These are phyloP conservation scores for Arrhopalites spinosus DNA, from an alignment of 2,888 invertebrate genomes.

Conservation along the genomic window DNA sequence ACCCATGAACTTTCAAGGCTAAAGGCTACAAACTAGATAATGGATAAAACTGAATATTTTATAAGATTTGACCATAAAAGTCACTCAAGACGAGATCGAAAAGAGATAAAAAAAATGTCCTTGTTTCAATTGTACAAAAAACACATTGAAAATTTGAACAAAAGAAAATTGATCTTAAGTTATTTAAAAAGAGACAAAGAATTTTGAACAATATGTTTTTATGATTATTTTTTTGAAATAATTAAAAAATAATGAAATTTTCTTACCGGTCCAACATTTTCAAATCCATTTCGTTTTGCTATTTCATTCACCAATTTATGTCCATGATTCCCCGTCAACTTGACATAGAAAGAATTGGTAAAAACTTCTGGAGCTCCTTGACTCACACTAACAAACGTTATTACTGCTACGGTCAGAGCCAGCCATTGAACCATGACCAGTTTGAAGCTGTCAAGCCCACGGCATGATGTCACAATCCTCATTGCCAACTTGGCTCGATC, in stretches of 20 bases:
- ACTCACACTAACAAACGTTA: slow-evolving; percentile 38
- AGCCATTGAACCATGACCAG: slow-evolving; percentile 49
- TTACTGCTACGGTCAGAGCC: slow-evolving; percentile 39
- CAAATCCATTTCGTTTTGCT: slow-evolving; percentile 88
- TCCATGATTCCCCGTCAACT: slow-evolving; percentile 78
- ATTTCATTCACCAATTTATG: slow-evolving; percentile 77
- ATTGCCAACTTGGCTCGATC: slow-evolving; percentile 40
- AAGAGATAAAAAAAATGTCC: neutral
- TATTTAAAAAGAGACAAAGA: too few species aligned
- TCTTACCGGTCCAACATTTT: slow-evolving; percentile 93
- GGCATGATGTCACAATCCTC: slow-evolving; percentile 53
- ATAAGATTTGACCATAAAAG: too few species aligned
- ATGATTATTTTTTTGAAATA: too few species aligned
- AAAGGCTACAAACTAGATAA: too few species aligned
- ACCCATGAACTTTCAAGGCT: too few species aligned
- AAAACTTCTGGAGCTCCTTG: slow-evolving; percentile 70
- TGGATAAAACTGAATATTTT: too few species aligned
- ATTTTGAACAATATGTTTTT: too few species aligned
- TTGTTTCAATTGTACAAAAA: neutral
- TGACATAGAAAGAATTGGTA: slow-evolving; percentile 94
- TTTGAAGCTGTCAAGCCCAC: slow-evolving; percentile 42
- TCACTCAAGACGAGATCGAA: too few species aligned
- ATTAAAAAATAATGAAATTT: too few species aligned
- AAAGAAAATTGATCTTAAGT: too few species aligned
- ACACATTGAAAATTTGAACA: too few species aligned